Evolutionary conservation across 2,113 vertebrate species (phyloP).

Genomic region (Tupaia chinensis): DNA sequence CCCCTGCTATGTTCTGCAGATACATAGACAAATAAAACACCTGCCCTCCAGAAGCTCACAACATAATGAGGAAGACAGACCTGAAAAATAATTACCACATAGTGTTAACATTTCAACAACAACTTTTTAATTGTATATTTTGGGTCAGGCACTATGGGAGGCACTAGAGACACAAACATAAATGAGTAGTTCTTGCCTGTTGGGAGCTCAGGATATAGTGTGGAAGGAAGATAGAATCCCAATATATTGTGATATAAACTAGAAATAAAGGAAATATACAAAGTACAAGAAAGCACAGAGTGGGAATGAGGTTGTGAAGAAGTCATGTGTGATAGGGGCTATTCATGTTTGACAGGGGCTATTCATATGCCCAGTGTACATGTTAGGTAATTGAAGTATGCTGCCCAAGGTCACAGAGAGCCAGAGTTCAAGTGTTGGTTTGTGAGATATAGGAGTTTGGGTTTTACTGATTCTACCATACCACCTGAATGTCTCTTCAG

Average conservation of each 20-base stretch:
- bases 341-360: not conserved
- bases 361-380: not conserved
- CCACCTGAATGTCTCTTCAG: not conserved
- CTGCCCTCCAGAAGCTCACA: conserved; percentile 7
- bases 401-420: not conserved
- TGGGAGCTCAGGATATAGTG: conserved; percentile 41
- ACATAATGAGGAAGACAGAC: conserved; percentile 45
- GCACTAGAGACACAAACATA: conserved; percentile 40
- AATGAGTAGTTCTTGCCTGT: conserved; percentile 21
- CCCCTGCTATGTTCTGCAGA: not conserved
- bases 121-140: conserved; percentile 29
- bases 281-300: not conserved
- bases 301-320: not conserved
- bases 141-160: conserved; percentile 17
- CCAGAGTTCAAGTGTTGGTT: not conserved
- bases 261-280: conserved; percentile 33
- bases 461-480: not conserved
- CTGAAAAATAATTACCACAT: conserved; percentile 43
- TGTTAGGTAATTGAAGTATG: not conserved
- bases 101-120: conserved; percentile 38
- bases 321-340: not conserved
- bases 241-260: not conserved
- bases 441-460: not conserved
- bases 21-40: conserved; percentile 35
- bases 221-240: conserved; percentile 36